Evolutionary conservation across 1,140 invertebrate genomes (phyloP).

Genomic region (Hyphantria cunea): DNA sequence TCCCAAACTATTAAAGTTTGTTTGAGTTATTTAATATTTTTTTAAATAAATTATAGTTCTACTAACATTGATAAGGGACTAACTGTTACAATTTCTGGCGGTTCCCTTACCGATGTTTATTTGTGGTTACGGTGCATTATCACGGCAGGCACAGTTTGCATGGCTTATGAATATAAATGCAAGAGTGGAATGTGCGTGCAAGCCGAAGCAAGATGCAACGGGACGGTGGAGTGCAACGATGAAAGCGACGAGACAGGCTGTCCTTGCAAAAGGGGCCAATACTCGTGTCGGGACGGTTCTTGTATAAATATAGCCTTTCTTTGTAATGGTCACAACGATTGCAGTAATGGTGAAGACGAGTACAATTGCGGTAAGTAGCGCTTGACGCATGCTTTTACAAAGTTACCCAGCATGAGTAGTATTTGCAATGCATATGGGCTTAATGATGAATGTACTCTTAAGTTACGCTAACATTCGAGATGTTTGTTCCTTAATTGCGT

Average conservation of each 20-base stretch:
- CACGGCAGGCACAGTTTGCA: constrained; percentile 74
- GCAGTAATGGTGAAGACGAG: constrained; percentile 86
- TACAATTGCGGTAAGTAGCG: constrained; percentile 84
- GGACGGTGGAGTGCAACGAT: constrained; percentile 88
- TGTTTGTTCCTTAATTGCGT: no score
- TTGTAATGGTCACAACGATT: constrained; percentile 83
- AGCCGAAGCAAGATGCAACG: constrained; percentile 87
- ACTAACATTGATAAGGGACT: constrained; percentile 6
- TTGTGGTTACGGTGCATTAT: constrained; percentile 65
- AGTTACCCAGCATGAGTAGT: neutral
- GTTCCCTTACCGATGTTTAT: constrained; percentile 34
- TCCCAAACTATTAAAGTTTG: no score
- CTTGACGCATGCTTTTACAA: constrained; percentile 1
- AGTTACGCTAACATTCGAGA: no score
- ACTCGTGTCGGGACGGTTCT: constrained; percentile 82
- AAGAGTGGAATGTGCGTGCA: constrained; percentile 87
- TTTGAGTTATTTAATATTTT: neutral
- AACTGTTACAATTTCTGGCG: neutral
- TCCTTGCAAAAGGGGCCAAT: constrained; percentile 78
- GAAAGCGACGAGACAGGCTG: constrained; percentile 88
- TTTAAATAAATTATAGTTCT: neutral
- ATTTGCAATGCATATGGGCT: neutral
- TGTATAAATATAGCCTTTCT: constrained; percentile 79
- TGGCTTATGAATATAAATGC: constrained; percentile 77
- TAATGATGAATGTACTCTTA: neutral